phyloP scores from a whole-genome alignment of 1,140 invertebrate species.

The Acarapis woodi region DNA sequence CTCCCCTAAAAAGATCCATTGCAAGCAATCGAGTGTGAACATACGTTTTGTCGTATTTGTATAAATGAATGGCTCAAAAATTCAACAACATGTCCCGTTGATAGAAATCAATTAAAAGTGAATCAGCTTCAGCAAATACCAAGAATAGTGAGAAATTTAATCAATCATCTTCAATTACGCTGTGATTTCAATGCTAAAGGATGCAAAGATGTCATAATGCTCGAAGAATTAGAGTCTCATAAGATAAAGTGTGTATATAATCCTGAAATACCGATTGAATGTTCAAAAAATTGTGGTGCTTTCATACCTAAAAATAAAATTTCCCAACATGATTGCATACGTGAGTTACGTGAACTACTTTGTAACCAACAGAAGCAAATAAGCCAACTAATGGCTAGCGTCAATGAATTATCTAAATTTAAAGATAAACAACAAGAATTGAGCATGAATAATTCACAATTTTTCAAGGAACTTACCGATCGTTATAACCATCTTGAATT shows the following conservation, averaged over 20 bases:
- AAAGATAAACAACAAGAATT: background rate
- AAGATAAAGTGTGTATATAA: constrained; percentile 69
- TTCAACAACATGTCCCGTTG: constrained; percentile 70
- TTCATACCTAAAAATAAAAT: constrained; percentile 25
- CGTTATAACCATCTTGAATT: background rate
- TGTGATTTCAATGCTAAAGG: constrained; percentile 68
- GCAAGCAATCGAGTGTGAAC: constrained; percentile 72
- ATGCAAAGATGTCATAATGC: constrained; percentile 46
- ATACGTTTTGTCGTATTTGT: constrained; percentile 69
- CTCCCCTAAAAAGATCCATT: constrained; percentile 64
- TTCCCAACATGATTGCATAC: constrained; percentile 1
- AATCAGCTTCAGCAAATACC: constrained; percentile 53
- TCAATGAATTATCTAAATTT: background rate
- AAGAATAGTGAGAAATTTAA: constrained; percentile 55
- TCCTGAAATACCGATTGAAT: constrained; percentile 68
- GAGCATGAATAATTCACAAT: background rate
- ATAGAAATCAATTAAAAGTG: constrained; percentile 48
- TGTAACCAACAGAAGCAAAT: constrained; percentile 4
- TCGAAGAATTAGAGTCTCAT: constrained; percentile 48
- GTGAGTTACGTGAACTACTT: background rate
- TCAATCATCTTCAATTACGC: constrained; percentile 50
- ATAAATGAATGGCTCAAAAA: constrained; percentile 73
- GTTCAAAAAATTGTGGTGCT: constrained; percentile 64
- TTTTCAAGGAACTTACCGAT: background rate
- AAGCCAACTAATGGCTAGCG: background rate